These are phyloP conservation scores for Dendrocincla fuliginosa DNA, from an alignment of 2,797 vertebrate species.

Conservation along the genomic window DNA sequence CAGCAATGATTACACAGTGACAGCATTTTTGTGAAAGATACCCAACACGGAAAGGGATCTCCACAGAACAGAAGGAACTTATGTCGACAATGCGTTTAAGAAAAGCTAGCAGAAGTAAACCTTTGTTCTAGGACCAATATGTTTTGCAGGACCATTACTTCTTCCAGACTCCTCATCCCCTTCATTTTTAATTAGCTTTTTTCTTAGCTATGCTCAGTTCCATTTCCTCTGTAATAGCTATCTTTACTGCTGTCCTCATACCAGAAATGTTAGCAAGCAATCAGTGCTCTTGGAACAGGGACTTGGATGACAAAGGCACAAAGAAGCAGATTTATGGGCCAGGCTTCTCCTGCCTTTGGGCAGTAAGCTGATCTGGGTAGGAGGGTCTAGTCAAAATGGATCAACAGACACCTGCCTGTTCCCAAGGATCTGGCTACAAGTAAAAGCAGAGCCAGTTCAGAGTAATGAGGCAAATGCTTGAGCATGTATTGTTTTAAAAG, in stretches of 20 bases:
- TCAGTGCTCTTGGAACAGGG: neutral
- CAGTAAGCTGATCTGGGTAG: neutral
- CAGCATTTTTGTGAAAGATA: neutral
- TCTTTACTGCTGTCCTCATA: neutral
- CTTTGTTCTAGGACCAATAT: neutral
- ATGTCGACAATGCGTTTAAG: neutral
- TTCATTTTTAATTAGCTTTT: slow-evolving; percentile 58
- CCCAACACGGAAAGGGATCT: neutral
- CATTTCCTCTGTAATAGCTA: neutral
- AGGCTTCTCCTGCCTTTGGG: neutral
- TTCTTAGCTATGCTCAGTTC: neutral
- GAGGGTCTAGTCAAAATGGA: neutral
- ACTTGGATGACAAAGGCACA: neutral
- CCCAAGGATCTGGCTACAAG: neutral
- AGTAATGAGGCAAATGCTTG: neutral
- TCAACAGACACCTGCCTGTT: neutral
- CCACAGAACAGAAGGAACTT: neutral
- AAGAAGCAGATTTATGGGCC: neutral
- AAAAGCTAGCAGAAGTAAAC: neutral
- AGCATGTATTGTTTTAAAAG: neutral
- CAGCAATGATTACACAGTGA: neutral
- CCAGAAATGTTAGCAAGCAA: neutral
- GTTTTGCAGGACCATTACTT: neutral
- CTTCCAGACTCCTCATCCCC: neutral
- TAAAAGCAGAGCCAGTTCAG: neutral